Percentiles rank a stretch among this genome's conserved stretches.
These are phyloP conservation scores for Sus cebifrons DNA, from an alignment of 2,797 vertebrate species.

Conservation along the genomic window DNA sequence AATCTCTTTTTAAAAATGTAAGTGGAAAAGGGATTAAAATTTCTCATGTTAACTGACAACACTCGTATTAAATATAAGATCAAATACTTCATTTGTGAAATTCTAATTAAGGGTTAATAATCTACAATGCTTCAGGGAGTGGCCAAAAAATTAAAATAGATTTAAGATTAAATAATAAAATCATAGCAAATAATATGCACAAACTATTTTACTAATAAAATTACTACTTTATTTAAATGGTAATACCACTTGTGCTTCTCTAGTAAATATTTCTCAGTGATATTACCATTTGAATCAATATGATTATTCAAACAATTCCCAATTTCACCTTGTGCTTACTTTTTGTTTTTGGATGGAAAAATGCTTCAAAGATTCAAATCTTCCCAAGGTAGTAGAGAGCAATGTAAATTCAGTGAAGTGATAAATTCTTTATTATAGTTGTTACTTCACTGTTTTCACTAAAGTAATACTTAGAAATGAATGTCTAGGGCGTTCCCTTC, in stretches of 20 bases:
- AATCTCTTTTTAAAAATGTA: neutral
- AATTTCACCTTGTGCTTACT: neutral
- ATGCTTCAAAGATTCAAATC: neutral
- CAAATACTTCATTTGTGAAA: conserved; percentile 12
- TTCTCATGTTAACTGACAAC: neutral
- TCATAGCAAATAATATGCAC: neutral
- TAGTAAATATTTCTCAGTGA: conserved; percentile 57
- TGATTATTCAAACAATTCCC: conserved; percentile 56
- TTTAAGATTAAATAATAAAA: conserved; percentile 50
- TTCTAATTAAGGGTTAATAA: conserved; percentile 46
- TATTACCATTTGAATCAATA: conserved; percentile 76
- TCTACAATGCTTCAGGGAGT: neutral
- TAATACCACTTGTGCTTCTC: conserved; percentile 60
- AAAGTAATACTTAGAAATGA: neutral
- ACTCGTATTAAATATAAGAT: conserved; percentile 9
- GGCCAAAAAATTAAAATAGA: conserved; percentile 25
- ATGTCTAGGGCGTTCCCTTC: no score
- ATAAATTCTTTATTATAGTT: neutral
- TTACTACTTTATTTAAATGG: conserved; percentile 68
- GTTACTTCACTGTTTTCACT: neutral
- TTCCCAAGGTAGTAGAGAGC: neutral
- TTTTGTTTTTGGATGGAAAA: conserved; percentile 25
- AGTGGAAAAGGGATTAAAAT: neutral
- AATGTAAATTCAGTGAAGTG: neutral
- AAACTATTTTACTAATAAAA: conserved; percentile 50